phyloP scores from a whole-genome alignment of 2,888 invertebrate species.

The Mythimna vitellina region DNA sequence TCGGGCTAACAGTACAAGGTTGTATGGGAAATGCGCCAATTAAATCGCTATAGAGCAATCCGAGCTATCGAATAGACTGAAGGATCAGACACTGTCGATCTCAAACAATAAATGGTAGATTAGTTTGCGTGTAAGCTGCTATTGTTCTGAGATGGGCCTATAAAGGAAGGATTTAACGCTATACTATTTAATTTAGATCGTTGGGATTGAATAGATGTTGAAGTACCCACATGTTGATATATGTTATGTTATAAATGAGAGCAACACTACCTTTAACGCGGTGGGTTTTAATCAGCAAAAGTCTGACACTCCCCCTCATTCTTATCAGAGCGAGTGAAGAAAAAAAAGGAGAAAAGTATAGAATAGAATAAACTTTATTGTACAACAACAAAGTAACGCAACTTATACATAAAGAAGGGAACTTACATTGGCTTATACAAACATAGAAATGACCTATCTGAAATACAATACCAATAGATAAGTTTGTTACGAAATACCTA shows the following conservation, averaged over 20 bases:
- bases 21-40: slow-evolving; percentile 84
- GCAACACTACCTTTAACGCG: too few relatives aligned
- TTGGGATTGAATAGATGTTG: slow-evolving; percentile 14
- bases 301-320: too few relatives aligned
- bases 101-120: slow-evolving; percentile 76
- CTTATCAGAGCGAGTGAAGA: too few relatives aligned
- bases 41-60: slow-evolving; percentile 76
- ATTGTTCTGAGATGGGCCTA: slow-evolving; percentile 52
- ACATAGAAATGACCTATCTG: too few relatives aligned
- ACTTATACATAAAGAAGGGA: too few relatives aligned
- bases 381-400: too few relatives aligned
- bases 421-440: too few relatives aligned
- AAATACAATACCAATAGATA: too few relatives aligned
- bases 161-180: slow-evolving; percentile 39
- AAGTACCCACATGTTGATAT: not conserved
- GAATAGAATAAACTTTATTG: too few relatives aligned
- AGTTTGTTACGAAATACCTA: too few relatives aligned
- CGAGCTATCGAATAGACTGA: slow-evolving; percentile 55
- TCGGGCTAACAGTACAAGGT: slow-evolving; percentile 71
- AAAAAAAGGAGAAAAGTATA: too few relatives aligned
- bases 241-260: not conserved
- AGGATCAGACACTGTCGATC: slow-evolving; percentile 65
- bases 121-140: slow-evolving; percentile 66
- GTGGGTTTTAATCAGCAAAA: too few relatives aligned
- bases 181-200: slow-evolving; percentile 41